Percentiles rank a stretch among this genome's conserved stretches.
These are phyloP conservation scores for Pogonus chalceus DNA, from an alignment of 1,140 invertebrate species.

Conservation along the genomic window DNA sequence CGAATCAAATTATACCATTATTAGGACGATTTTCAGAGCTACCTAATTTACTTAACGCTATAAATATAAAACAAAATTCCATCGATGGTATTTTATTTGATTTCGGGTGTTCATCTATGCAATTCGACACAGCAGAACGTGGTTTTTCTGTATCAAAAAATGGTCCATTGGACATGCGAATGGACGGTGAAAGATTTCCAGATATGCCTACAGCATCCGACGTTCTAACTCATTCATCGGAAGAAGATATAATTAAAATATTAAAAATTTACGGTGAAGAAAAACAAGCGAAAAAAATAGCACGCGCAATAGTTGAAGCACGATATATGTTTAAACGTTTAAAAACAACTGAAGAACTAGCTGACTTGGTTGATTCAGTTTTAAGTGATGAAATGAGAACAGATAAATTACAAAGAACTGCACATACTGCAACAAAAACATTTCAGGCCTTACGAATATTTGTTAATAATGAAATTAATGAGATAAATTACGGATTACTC, in stretches of 20 bases:
- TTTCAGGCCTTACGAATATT: constrained; percentile 93
- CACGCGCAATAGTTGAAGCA: constrained; percentile 78
- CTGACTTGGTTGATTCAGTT: constrained; percentile 62
- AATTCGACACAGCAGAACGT: constrained; percentile 68
- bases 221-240: constrained; percentile 68
- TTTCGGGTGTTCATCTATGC: constrained; percentile 94
- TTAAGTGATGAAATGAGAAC: constrained; percentile 40
- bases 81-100: constrained; percentile 88
- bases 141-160: constrained; percentile 79
- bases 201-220: constrained; percentile 72
- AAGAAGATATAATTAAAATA: constrained; percentile 69
- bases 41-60: constrained; percentile 49
- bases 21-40: constrained; percentile 83
- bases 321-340: constrained; percentile 71
- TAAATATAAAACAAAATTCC: constrained; percentile 48
- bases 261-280: constrained; percentile 89
- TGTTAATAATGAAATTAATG: constrained; percentile 95
- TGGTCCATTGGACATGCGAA: constrained; percentile 91
- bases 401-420: constrained; percentile 64
- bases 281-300: constrained; percentile 75
- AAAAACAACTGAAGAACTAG: constrained; percentile 73
- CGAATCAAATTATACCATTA: constrained; percentile 61
- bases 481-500: constrained; percentile 82
- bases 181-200: constrained; percentile 68
- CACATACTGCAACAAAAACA: constrained; percentile 81